phyloP scores from a whole-genome alignment of 2,797 vertebrate species.

The Gymnopithys bicolor region DNA sequence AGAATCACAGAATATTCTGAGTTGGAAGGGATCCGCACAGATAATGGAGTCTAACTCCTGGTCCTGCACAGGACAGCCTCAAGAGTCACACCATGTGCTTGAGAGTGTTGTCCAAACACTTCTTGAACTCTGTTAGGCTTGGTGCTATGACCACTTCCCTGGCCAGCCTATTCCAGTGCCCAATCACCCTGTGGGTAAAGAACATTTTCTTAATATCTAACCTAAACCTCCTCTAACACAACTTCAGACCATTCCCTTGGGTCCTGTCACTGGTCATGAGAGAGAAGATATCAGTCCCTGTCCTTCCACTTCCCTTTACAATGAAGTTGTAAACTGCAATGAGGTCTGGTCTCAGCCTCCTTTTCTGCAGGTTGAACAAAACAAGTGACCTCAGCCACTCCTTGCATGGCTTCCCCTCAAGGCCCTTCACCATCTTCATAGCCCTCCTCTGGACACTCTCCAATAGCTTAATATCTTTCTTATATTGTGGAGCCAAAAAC shows the following conservation, averaged over 20 bases:
- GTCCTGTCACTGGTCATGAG: neutral
- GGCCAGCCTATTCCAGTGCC: neutral
- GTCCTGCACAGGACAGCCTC: neutral
- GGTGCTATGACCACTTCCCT: neutral
- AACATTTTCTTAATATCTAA: neutral
- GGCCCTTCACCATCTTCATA: neutral
- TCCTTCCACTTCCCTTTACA: neutral
- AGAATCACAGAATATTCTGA: neutral
- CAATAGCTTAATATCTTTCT: neutral
- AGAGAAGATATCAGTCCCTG: neutral
- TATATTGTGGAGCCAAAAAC: neutral
- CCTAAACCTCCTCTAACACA: neutral
- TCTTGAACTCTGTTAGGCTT: neutral
- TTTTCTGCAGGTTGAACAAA: neutral
- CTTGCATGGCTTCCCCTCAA: rapidly evolving
- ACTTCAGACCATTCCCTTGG: rapidly evolving
- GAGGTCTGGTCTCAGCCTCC: neutral
- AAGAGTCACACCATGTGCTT: neutral
- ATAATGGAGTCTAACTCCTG: neutral
- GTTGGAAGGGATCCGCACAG: neutral
- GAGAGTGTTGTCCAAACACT: neutral
- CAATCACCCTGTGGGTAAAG: neutral
- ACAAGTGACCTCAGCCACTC: neutral
- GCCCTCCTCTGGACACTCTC: neutral
- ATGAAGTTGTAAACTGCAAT: neutral